phyloP scores from a whole-genome alignment of 2,797 vertebrate species.

The Sebastes nivosus region DNA sequence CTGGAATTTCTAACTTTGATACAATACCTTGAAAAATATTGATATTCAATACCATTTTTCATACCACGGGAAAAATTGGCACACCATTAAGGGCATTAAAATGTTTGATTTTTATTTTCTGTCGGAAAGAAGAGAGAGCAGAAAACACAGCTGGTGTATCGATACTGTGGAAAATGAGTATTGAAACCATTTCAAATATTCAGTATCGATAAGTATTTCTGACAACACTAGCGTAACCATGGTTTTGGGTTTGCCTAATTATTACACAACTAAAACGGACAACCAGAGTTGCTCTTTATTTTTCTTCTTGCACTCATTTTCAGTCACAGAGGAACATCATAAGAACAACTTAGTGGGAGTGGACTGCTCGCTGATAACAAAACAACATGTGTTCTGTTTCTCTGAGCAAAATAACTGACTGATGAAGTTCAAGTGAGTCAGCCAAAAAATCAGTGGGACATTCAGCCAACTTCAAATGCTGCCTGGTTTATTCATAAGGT shows the following conservation, averaged over 20 bases:
- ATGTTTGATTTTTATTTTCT: no score
- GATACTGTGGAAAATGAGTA: no score
- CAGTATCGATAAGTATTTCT: no score
- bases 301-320: not conserved
- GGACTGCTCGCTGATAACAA: not conserved
- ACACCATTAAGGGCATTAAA: no score
- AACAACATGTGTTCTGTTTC: constrained; percentile 1
- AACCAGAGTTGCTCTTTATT: not conserved
- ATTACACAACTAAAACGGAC: not conserved
- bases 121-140: no score
- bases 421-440: constrained; percentile 10
- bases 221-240: not conserved
- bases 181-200: no score
- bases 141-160: no score
- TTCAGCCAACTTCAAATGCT: not conserved
- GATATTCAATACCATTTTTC: no score
- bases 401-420: not conserved
- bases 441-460: not conserved
- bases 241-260: not conserved
- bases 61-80: no score
- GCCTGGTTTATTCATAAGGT: constrained; percentile 16
- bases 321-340: not conserved
- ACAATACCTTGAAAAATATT: no score
- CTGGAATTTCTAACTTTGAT: no score
- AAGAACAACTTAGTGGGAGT: not conserved